phyloP scores from a whole-genome alignment of 2,797 vertebrate genomes.

The Phoebastria nigripes region DNA sequence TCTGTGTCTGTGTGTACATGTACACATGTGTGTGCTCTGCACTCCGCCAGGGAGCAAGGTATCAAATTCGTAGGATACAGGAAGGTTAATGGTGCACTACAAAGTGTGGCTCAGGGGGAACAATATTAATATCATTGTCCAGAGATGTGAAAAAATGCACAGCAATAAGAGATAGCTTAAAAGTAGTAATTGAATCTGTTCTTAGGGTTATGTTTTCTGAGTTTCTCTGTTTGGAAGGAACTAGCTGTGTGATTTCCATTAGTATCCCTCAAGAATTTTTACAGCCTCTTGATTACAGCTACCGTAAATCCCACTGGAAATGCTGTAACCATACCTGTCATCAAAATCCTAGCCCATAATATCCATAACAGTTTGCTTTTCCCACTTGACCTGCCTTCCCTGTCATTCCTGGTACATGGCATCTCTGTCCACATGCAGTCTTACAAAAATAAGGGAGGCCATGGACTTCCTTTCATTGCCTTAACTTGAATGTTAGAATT shows the following conservation, averaged over 20 bases:
- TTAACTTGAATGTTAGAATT: not conserved
- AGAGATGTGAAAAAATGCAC: not conserved
- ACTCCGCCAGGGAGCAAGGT: not conserved
- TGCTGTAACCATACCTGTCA: not conserved
- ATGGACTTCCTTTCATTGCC: not conserved
- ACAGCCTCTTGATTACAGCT: not conserved
- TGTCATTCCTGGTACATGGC: not conserved
- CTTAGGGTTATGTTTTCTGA: not conserved
- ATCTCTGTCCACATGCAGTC: not conserved
- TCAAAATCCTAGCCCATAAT: not conserved
- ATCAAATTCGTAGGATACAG: not conserved
- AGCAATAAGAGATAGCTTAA: not conserved
- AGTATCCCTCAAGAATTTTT: not conserved
- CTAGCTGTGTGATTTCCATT: not conserved
- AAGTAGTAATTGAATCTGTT: not conserved
- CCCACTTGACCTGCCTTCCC: not conserved
- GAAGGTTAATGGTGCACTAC: slow-evolving; percentile 8
- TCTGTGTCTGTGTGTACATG: not conserved
- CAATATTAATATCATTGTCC: not conserved
- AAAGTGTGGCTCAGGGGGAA: not conserved
- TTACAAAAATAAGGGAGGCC: not conserved
- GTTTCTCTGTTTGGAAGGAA: not conserved
- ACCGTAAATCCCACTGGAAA: not conserved
- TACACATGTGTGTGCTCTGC: not conserved
- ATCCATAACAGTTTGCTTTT: not conserved